Evolutionary conservation across 2,888 invertebrate genomes (phyloP).

Genomic region (Lutraria lutraria): DNA sequence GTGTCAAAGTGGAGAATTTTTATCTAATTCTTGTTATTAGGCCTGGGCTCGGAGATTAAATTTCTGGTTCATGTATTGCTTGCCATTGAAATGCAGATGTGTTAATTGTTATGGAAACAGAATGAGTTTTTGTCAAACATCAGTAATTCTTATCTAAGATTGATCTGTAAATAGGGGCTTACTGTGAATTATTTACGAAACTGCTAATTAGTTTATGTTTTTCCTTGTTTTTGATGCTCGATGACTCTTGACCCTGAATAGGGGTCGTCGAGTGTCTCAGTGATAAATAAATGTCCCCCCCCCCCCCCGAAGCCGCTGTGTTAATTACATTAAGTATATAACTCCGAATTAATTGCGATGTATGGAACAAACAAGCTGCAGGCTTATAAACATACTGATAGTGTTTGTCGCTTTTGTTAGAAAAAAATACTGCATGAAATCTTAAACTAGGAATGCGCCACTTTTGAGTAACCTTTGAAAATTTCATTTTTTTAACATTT

Average conservation of each 20-base stretch:
- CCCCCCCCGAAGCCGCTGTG: background rate
- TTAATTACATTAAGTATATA: background rate
- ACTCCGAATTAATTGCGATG: slow-evolving; percentile 10
- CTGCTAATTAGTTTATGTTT: slow-evolving; percentile 9
- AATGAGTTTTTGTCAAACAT: background rate
- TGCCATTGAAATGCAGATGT: background rate
- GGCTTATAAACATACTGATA: background rate
- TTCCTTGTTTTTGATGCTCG: background rate
- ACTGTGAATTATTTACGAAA: background rate
- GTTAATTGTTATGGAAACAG: background rate
- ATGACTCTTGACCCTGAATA: background rate
- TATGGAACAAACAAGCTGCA: background rate
- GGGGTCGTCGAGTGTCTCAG: background rate
- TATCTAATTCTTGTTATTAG: too few relatives aligned
- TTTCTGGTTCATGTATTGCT: too few relatives aligned
- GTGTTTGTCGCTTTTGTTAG: background rate
- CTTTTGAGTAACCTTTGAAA: too few relatives aligned
- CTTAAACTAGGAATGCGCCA: background rate
- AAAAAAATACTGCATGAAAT: background rate
- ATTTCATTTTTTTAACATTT: too few relatives aligned
- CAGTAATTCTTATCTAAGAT: background rate
- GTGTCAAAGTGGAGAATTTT: too few relatives aligned
- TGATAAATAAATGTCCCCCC: background rate
- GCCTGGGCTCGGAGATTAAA: too few relatives aligned
- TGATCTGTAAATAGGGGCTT: background rate